Evolutionary conservation across 37 sponge, comb jelly and placozoan genomes (phyloP).

Genomic region (Geodia barretti): DNA sequence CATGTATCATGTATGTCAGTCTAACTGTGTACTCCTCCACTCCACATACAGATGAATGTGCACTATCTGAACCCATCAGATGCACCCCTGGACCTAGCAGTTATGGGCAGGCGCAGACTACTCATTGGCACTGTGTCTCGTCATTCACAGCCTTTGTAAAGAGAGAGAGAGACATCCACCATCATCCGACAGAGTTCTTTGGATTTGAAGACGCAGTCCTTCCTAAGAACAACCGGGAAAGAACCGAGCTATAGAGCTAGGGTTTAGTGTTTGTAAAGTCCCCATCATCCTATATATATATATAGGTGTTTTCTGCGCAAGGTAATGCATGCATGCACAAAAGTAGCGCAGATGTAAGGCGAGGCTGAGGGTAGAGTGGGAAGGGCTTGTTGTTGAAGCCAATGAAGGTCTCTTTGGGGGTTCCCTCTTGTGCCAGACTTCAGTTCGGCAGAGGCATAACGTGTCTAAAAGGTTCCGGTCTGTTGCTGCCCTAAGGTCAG

Average conservation of each 20-base stretch:
- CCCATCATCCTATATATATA: neutral
- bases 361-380: too few species aligned
- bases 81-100: slow-evolving; percentile 72
- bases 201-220: slow-evolving; percentile 23
- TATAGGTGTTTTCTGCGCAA: too few species aligned
- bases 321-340: too few species aligned
- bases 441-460: too few species aligned
- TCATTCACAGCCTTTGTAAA: slow-evolving; percentile 89
- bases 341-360: too few species aligned
- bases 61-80: slow-evolving; percentile 40
- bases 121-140: slow-evolving; percentile 87
- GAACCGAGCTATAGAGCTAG: neutral
- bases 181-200: slow-evolving; percentile 54
- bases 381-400: too few species aligned
- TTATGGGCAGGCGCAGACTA: slow-evolving; percentile 66
- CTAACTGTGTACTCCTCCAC: neutral
- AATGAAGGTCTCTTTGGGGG: too few species aligned
- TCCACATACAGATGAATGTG: slow-evolving; percentile 39
- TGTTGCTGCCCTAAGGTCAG: neutral
- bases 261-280: neutral
- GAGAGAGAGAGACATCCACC: slow-evolving; percentile 62
- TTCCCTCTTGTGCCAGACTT: too few species aligned
- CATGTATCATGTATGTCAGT: neutral
- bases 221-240: neutral
- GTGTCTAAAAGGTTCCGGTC: too few species aligned